Evolutionary conservation across 2,888 invertebrate genomes (phyloP), one percentile per base, ranked within the genome.

Genomic region (Ecdyonurus torrentis): DNA sequence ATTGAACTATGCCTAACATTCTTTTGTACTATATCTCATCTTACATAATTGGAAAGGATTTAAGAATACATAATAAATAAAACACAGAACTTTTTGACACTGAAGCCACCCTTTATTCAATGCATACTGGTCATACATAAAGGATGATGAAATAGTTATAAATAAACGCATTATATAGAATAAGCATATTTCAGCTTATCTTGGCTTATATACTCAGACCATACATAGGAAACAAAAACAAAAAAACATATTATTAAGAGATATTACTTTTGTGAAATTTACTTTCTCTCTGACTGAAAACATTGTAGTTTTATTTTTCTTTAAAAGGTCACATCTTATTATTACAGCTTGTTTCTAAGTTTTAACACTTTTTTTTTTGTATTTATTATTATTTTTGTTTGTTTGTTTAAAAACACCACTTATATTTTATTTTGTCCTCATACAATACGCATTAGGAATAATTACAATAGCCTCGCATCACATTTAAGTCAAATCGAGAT

Each of bases 121-220:
- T 22, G 55, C 55, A 55, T 55, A 55, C 55, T 55, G 55, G 55
- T 55, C 55, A 55, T 55, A 55, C 55, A 55, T 55, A 55, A 55
- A 55, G 55, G 55, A 55, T 55, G 55, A 22, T 55, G 55, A 22
- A 55, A 10, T 55, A 55, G n/a, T 55, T 55, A 55, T 55, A 55
- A 55, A 55, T 55, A 55, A 55, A 55, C 55, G 55, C 55, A 55
- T 55, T 55, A 55, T 55, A 55, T 55, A 55, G 10, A n/a, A 55
- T 22, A 55, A 55, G 55, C 55, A 22, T n/a, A n/a, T n/a, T 55
- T 37, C 19, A 55, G 55, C 55, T 55, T 20, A 55, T 55, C 55
- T 55, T 55, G 55, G 55, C 55, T 55, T 55, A 55, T n/a, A n/a
- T 55, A 55, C 55, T 55, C 55, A 55, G 55, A 55, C 55, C 55